These are phyloP conservation scores for Donacobius atricapilla DNA, from an alignment of 2,113 vertebrate genomes.

Conservation along the genomic window DNA sequence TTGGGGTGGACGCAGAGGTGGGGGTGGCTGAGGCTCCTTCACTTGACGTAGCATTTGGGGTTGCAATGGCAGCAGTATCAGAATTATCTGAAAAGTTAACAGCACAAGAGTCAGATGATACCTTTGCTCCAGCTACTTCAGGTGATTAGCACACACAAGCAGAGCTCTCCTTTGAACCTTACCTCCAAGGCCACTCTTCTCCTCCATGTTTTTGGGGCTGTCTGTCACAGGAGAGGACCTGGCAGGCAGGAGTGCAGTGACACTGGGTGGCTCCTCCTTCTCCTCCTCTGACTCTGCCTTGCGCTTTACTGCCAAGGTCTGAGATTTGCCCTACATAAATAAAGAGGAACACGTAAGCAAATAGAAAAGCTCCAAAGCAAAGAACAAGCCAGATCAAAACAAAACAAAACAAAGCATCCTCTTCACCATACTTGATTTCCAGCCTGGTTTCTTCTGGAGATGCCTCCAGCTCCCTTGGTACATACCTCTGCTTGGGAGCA, in stretches of 20 bases:
- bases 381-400: background rate
- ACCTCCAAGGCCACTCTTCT: slow-evolving; percentile 72
- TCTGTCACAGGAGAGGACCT: slow-evolving; percentile 70
- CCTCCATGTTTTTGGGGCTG: slow-evolving; percentile 68
- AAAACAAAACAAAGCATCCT: background rate
- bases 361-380: background rate
- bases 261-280: slow-evolving; percentile 36
- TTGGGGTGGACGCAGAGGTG: slow-evolving; percentile 55
- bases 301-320: slow-evolving; percentile 71
- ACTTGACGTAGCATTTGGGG: slow-evolving; percentile 31
- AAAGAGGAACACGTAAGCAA: background rate
- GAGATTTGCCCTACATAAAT: slow-evolving; percentile 70
- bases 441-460: background rate
- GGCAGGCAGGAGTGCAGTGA: slow-evolving; percentile 55
- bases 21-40: slow-evolving; percentile 51
- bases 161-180: slow-evolving; percentile 15
- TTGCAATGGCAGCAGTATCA: slow-evolving; percentile 48
- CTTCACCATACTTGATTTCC: background rate
- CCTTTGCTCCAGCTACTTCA: background rate
- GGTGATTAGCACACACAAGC: background rate
- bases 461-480: background rate
- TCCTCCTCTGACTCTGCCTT: slow-evolving; percentile 80
- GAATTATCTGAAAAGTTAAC: slow-evolving; percentile 70
- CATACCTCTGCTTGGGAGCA: background rate
- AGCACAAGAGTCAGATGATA: background rate